Evolutionary conservation across 2,113 vertebrate species (phyloP), one percentile per base, ranked within the genome.

Genomic region (Hemiprocne comata): DNA sequence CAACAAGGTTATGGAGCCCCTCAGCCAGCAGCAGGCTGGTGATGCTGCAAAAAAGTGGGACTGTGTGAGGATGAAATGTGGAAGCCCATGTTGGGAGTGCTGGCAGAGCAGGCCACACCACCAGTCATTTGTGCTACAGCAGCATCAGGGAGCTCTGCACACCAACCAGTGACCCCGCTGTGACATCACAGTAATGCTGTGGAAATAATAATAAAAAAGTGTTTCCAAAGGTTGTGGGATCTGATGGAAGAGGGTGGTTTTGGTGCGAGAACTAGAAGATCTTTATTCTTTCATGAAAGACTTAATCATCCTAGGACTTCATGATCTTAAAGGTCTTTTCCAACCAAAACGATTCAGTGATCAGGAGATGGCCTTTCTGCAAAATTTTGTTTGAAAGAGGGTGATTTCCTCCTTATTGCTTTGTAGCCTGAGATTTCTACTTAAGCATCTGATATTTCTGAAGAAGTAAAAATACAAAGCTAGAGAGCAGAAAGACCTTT

Each of bases 381-480:
- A 34, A 34, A 29, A 25, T 29, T 48, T n/a, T 64, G 16, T 40
- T 77, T 29, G 19, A 40, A 53, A 67, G 20, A 46, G 9, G 40
- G 13, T 24, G 20, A 19, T 61, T 51, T 69, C 73, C 38, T 87
- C 23, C 31, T 36, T 44, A 25, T 72, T 85, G 51, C 73, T 69
- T 60, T 31, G 13, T 42, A 65, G 64, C 34, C 33, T 83, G 40
- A 92, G 69, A 54, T 84, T 91, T 69, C 74, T 84, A 7, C 38
- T 81, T 55, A 94, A 76, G 38, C 58, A 34, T 74, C 17, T 95
- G 64, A 51, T 76, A 82, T 96, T 97, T 93, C 72, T 8, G 55
- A 28, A 80, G 88, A 79, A 80, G 57, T 85, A 83, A 75, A 93
- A 92, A 62, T 85, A 71, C 36, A 36, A 89, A 94, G 91, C 29